Conservation (phyloP, 2,797 vertebrate genomes). For the Typhlichthys eigenmanni region DNA sequence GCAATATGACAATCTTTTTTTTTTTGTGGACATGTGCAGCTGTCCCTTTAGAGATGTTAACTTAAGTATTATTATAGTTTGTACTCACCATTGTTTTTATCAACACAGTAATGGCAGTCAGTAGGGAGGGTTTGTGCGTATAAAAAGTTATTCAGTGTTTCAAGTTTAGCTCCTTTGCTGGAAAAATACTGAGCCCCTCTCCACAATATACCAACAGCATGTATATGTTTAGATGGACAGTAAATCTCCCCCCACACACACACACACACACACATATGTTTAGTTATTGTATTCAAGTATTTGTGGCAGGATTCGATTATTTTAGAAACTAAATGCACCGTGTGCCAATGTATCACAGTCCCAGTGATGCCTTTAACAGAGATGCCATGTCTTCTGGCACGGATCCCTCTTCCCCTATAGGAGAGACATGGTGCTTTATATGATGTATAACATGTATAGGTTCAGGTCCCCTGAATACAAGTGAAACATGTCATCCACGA, state of each 20-base stretch:
- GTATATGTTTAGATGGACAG: constrained; percentile 1
- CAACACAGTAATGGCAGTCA: constrained; percentile 5
- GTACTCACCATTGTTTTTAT: too few species aligned
- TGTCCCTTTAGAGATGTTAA: too few species aligned
- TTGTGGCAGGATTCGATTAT: neutral
- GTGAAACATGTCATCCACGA: too few species aligned
- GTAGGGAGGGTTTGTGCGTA: neutral
- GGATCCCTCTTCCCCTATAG: constrained; percentile 82
- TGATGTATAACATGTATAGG: neutral
- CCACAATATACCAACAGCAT: neutral
- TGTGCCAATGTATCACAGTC: constrained; percentile 75
- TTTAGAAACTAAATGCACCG: neutral
- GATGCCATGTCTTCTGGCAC: constrained; percentile 93
- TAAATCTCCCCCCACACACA: neutral
- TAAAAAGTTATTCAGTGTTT: constrained; percentile 35
- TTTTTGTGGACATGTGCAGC: too few species aligned
- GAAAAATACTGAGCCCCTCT: constrained; percentile 8
- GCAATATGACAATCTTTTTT: neutral
- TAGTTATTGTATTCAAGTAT: constrained; percentile 12
- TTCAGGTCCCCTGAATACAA: neutral
- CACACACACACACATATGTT: neutral
- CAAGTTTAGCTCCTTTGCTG: constrained; percentile 44
- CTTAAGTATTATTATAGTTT: too few species aligned
- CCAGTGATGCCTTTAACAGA: constrained; percentile 89
- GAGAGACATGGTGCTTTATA: constrained; percentile 28